These are phyloP conservation scores for Dendronephthya gigantea DNA, from an alignment of 64 coral and sea anemone species.

Conservation along the genomic window DNA sequence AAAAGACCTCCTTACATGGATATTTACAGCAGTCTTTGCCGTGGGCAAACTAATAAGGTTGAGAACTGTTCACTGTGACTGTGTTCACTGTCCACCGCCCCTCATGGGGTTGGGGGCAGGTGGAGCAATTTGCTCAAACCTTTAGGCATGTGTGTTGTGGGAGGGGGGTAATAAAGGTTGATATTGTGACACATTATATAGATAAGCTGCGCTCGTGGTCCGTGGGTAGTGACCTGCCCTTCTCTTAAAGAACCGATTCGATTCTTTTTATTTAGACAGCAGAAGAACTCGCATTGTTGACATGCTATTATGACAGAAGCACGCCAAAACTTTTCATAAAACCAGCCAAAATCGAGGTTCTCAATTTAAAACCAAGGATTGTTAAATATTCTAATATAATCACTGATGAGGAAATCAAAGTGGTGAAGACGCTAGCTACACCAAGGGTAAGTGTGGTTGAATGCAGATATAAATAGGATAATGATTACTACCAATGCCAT, in stretches of 20 bases:
- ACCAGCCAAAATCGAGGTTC: slow-evolving; percentile 51
- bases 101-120: no score
- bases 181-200: no score
- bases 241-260: no score
- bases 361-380: slow-evolving; percentile 46
- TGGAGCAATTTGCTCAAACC: no score
- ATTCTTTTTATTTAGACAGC: not conserved
- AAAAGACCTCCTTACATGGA: not conserved
- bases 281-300: slow-evolving; percentile 12
- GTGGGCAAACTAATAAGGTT: not conserved
- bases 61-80: not conserved
- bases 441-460: slow-evolving; percentile 30
- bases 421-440: slow-evolving; percentile 28
- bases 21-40: not conserved
- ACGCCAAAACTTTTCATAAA: slow-evolving; percentile 23
- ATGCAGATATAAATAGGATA: not conserved
- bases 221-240: no score
- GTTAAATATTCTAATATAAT: slow-evolving; percentile 35
- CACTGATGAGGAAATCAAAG: slow-evolving; percentile 39
- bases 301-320: slow-evolving; percentile 32
- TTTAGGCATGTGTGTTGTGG: no score
- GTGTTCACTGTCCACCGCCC: no score
- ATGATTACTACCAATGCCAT: not conserved
- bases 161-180: no score
- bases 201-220: no score